Base-by-base conservation (phyloP, 2,113 vertebrate genomes). In the Pachycephala philippinensis region DNA sequence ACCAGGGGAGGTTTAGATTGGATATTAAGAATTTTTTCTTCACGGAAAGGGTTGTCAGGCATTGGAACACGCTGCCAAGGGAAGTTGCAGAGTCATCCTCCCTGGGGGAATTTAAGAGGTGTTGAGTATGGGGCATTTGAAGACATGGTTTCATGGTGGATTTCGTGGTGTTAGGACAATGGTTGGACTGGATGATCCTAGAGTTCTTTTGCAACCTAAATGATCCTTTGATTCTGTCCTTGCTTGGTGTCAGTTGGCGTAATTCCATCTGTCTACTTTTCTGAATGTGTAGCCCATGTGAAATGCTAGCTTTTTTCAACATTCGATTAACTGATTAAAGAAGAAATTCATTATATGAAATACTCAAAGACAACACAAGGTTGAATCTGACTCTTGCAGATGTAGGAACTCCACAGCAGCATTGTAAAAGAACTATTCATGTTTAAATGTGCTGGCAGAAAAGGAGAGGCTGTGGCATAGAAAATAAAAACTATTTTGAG, bases 401-500 rank as follows among this genome's bases (percentile, higher is more conserved):
- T 66, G 37, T 18, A 70, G 27, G 57, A 90, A 87, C 54, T 91
- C 28, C 45, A 22, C 65, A 88, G 49, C 20, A 92, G 33, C 19
- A 59, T 35, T 81, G 28, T 84, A 45, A 90, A 83, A 78, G 52
- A 76, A 13, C 12, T 91, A 72, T 79, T 87, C 21, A 68, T 44
- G 49, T 47, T 84, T 70, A 84, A 90, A 84, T 54, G 42, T 49
- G 14, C 15, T 88, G 39, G 15, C n/a, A 72, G 35, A 68, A 54
- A 77, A 63, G 47, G 12, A 35, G 27, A 11, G 56, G 27, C 15
- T 72, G 26, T 74, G 20, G 24, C 68, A 80, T 24, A 63, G 45
- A 69, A 90, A 90, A 70, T 69, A 88, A 92, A 93, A 93, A 50
- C n/a, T 74, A 50, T 90, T 92, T 65, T 50, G 37, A 95, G n/a